These are phyloP conservation scores for Hyperoodon ampullatus DNA, from an alignment of 2,113 vertebrate genomes.

Conservation along the genomic window DNA sequence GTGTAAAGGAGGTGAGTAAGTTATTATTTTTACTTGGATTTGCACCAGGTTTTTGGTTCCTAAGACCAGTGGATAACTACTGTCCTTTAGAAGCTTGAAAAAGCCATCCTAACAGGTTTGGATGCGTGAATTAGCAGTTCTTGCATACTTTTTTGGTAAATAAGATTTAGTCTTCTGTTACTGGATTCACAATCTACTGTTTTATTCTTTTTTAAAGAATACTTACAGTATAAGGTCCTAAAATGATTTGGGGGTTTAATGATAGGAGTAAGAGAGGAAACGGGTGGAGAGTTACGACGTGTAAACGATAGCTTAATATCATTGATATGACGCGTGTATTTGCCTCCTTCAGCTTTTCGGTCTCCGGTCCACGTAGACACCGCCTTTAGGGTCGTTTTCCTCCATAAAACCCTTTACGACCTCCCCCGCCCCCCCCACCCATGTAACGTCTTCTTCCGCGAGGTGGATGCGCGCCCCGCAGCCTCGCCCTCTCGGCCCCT, in stretches of 20 bases:
- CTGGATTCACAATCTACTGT: neutral
- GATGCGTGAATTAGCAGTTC: neutral
- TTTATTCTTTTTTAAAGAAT: neutral
- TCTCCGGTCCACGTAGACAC: too few species aligned
- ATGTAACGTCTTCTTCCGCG: too few species aligned
- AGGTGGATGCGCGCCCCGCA: too few species aligned
- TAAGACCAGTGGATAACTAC: neutral
- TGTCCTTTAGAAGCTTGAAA: neutral
- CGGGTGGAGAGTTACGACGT: accelerated
- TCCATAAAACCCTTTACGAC: too few species aligned
- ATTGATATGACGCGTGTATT: neutral
- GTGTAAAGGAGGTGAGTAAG: neutral
- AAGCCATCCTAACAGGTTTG: neutral
- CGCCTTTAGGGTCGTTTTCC: too few species aligned
- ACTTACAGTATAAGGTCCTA: neutral
- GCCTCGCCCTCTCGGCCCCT: too few species aligned
- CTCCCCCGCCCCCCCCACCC: too few species aligned
- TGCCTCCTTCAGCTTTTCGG: neutral
- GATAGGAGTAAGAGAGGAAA: neutral
- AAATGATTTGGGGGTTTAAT: neutral
- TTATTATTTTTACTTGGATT: neutral
- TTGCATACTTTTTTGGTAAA: neutral
- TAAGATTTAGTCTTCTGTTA: neutral
- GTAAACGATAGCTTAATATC: neutral
- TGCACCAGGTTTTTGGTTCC: neutral